Percentiles rank a stretch among this genome's conserved stretches.
Conservation (phyloP, 2,113 vertebrate species). For the Oreamnos americanus region DNA sequence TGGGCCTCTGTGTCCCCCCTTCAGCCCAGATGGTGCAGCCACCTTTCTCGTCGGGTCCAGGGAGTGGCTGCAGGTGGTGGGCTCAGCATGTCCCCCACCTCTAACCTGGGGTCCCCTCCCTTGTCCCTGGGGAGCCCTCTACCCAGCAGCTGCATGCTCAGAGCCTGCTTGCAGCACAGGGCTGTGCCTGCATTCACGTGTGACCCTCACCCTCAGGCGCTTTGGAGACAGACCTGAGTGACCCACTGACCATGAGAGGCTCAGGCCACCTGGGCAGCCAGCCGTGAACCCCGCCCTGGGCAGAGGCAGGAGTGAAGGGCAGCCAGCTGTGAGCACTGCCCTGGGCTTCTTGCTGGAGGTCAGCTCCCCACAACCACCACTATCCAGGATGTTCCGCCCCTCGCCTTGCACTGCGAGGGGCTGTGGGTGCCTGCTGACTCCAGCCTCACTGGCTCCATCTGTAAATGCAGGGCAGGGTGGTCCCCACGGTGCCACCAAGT, state of each 20-base stretch:
- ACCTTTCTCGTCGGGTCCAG: neutral
- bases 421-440: neutral
- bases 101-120: no score
- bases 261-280: no score
- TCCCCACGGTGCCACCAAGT: neutral
- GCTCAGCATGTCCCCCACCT: neutral
- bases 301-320: neutral
- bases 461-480: neutral
- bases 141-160: neutral
- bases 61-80: neutral
- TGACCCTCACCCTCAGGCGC: neutral
- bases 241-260: neutral
- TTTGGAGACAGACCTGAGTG: neutral
- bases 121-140: accelerated
- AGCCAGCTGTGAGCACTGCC: no score
- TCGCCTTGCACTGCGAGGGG: neutral
- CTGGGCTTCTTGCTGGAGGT: neutral
- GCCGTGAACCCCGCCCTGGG: neutral
- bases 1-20: accelerated
- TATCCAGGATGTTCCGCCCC: neutral
- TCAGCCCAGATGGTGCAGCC: accelerated
- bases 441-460: neutral
- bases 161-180: neutral
- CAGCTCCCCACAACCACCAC: accelerated
- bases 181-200: neutral